phyloP scores from a whole-genome alignment of 2,113 vertebrate species.

The Festucalex cinctus region DNA sequence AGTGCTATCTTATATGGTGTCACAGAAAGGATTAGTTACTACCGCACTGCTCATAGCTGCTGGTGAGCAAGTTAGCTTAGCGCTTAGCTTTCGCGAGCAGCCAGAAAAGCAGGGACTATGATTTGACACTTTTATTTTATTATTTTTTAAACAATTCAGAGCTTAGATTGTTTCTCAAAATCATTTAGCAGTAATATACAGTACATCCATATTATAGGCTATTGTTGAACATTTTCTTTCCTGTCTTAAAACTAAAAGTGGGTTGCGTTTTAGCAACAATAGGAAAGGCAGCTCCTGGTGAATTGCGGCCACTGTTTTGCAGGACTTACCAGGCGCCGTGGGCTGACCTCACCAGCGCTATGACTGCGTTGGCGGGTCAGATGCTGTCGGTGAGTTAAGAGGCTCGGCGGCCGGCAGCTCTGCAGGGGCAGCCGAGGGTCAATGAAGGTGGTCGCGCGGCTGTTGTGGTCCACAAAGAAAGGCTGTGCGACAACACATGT shows the following conservation, averaged over 20 bases:
- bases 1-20: too few relatives aligned
- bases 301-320: background rate
- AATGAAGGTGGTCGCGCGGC: conserved; percentile 89
- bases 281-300: background rate
- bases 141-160: too few relatives aligned
- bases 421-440: conserved; percentile 89
- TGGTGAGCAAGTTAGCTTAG: too few relatives aligned
- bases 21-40: too few relatives aligned
- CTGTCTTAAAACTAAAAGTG: background rate
- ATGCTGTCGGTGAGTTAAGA: conserved; percentile 84
- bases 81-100: too few relatives aligned
- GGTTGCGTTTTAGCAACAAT: background rate
- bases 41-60: too few relatives aligned
- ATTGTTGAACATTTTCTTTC: background rate
- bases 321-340: conserved; percentile 50
- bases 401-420: conserved; percentile 80
- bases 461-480: conserved; percentile 91
- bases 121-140: too few relatives aligned
- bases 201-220: background rate
- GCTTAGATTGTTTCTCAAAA: too few relatives aligned
- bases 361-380: conserved; percentile 88
- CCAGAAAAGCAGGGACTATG: too few relatives aligned
- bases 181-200: background rate
- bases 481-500: conserved; percentile 61
- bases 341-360: conserved; percentile 86